Evolutionary conservation across 2,888 invertebrate genomes (phyloP).

Genomic region (Strigamia maritima): DNA sequence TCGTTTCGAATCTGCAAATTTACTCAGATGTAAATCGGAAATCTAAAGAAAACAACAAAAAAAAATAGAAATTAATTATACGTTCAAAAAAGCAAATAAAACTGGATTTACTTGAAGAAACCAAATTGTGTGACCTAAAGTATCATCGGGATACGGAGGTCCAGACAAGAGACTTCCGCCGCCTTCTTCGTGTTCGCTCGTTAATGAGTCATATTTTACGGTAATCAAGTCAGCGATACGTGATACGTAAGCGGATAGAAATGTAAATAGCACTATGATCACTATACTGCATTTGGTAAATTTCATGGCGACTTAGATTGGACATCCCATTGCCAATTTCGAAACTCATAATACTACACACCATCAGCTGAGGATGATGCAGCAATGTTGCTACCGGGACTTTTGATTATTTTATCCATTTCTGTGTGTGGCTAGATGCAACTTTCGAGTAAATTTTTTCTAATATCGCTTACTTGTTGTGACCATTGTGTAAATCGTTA

Average conservation of each 20-base stretch:
- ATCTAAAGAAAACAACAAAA: slow-evolving; percentile 61
- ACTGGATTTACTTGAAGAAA: slow-evolving; percentile 21
- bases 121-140: slow-evolving; percentile 36
- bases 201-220: slow-evolving; percentile 57
- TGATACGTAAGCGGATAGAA: slow-evolving; percentile 66
- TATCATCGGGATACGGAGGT: slow-evolving; percentile 36
- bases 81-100: background rate
- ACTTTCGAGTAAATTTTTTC: background rate
- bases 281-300: slow-evolving; percentile 63
- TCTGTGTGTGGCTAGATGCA: background rate
- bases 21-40: slow-evolving; percentile 83
- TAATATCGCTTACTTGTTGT: too few relatives aligned
- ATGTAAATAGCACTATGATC: slow-evolving; percentile 61
- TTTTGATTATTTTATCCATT: background rate
- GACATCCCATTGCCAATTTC: background rate
- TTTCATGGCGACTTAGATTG: slow-evolving; percentile 57
- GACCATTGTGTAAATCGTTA: too few relatives aligned
- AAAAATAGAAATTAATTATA: background rate
- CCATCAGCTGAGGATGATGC: background rate
- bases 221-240: slow-evolving; percentile 67
- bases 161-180: slow-evolving; percentile 36
- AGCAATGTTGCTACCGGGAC: background rate
- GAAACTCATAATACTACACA: background rate
- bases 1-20: slow-evolving; percentile 71
- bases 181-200: slow-evolving; percentile 44